These are phyloP conservation scores for Dermatemys mawii DNA, from an alignment of 2,113 vertebrate species.

Conservation along the genomic window DNA sequence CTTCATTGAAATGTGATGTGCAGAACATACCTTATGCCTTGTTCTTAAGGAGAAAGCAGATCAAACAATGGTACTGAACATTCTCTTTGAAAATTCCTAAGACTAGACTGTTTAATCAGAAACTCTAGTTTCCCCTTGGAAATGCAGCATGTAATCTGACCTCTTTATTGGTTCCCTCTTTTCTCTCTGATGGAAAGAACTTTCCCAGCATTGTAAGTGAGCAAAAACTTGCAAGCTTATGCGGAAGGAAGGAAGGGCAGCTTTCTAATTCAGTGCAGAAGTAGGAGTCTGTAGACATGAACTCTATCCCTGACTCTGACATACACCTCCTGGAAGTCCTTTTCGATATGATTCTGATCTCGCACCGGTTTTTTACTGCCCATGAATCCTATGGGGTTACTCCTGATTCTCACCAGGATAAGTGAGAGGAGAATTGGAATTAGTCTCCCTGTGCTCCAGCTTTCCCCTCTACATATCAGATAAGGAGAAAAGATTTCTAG, in stretches of 20 bases:
- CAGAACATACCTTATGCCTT: background rate
- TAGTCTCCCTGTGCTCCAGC: background rate
- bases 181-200: fast-evolving
- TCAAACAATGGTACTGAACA: background rate
- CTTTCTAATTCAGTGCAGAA: background rate
- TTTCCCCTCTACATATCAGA: background rate
- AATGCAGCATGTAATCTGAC: fast-evolving
- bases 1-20: constrained; percentile 14
- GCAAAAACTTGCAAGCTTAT: background rate
- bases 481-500: background rate
- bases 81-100: background rate
- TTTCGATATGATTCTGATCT: background rate
- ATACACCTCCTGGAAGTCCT: background rate
- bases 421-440: background rate
- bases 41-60: background rate
- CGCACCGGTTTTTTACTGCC: background rate
- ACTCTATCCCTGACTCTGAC: background rate
- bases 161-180: background rate
- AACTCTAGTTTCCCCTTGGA: background rate
- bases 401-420: background rate
- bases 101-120: background rate
- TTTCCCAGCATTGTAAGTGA: fast-evolving
- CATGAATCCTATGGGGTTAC: background rate
- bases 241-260: background rate
- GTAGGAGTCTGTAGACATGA: background rate